Evolutionary conservation across 2,113 vertebrate genomes (phyloP), one percentile per base, ranked within the genome.

Genomic region (Ciconia stormi): DNA sequence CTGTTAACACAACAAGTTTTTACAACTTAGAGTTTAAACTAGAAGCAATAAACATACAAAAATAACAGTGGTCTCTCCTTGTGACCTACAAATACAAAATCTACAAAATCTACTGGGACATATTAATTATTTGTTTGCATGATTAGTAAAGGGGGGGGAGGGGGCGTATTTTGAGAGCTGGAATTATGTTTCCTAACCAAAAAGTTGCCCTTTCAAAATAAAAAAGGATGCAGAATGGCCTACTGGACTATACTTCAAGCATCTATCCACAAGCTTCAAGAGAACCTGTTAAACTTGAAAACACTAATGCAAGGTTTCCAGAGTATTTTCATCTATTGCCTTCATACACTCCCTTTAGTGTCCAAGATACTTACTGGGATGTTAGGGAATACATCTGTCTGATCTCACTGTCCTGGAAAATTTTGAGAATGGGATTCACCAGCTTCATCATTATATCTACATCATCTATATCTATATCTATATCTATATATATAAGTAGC

Each of bases 61-160:
- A 61, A 10, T 71, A 40, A 40, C 15, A 23, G 15, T 32, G 13
- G 20, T 40, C 23, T 79, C 29, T 63, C 34, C 65, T 83, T 61
- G 16, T 62, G 56, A 56, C 25, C 21, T 32, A 46, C 10, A 67
- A 38, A 36, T 58, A 46, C 7, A 62, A 25, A 25, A 52, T 52
- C 53, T 58, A 46, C 7, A 62, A 25, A 25, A 52, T 52, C 53
- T 56, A 3, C 20, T 18, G 12, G 11, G 36, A 4, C 36, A 44
- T 67, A 32, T 40, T 55, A 5, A 29, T 53, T 61, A 32, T 32
- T 36, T 16, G 12, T 50, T 67, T 79, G 7, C 13, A 17, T 49
- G 1, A 65, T 50, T 50, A 56, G 29, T n/a, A 67, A 76, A n/a
- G n/a, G 78, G 26, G 23, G 6, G 3, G 0, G 2, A 3, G 6